Conservation (phyloP, 2,888 invertebrate genomes). For the Ophonus ardosiacus region DNA sequence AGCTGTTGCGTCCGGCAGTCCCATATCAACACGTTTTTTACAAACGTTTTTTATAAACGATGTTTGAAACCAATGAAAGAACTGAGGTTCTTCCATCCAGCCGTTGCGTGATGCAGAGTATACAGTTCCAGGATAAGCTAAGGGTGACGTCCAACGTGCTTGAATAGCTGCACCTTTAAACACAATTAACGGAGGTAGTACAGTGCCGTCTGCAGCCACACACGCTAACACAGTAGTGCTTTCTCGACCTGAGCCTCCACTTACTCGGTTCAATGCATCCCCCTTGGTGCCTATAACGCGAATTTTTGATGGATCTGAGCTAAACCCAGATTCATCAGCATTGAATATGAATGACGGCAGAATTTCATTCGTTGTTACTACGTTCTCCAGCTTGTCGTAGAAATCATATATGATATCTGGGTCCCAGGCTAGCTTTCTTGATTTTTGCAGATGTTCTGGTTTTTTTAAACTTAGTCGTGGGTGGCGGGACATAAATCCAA, state of each 20-base stretch:
- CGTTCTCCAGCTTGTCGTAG: too few relatives aligned
- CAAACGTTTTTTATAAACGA: slow-evolving; percentile 28
- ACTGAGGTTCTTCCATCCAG: slow-evolving; percentile 67
- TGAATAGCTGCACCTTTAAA: slow-evolving; percentile 67
- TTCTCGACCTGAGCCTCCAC: slow-evolving; percentile 67
- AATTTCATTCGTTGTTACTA: too few relatives aligned
- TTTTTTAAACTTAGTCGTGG: neutral
- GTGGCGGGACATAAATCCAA: neutral
- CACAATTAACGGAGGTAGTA: slow-evolving; percentile 67
- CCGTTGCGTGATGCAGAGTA: slow-evolving; percentile 66
- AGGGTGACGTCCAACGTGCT: slow-evolving; percentile 58
- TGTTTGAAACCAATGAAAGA: slow-evolving; percentile 61
- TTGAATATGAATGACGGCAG: slow-evolving; percentile 63
- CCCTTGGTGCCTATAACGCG: slow-evolving; percentile 67
- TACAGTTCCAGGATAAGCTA: slow-evolving; percentile 66
- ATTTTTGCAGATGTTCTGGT: too few relatives aligned
- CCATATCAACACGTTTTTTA: slow-evolving; percentile 13
- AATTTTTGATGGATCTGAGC: slow-evolving; percentile 65
- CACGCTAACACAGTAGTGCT: slow-evolving; percentile 66
- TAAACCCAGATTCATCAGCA: slow-evolving; percentile 67
- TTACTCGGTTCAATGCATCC: slow-evolving; percentile 63
- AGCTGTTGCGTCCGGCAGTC: slow-evolving; percentile 61
- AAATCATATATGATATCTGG: too few relatives aligned
- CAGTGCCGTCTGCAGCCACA: slow-evolving; percentile 65
- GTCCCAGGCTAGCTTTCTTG: too few relatives aligned